phyloP scores from a whole-genome alignment of 2,797 vertebrate genomes.

The Iguana delicatissima region DNA sequence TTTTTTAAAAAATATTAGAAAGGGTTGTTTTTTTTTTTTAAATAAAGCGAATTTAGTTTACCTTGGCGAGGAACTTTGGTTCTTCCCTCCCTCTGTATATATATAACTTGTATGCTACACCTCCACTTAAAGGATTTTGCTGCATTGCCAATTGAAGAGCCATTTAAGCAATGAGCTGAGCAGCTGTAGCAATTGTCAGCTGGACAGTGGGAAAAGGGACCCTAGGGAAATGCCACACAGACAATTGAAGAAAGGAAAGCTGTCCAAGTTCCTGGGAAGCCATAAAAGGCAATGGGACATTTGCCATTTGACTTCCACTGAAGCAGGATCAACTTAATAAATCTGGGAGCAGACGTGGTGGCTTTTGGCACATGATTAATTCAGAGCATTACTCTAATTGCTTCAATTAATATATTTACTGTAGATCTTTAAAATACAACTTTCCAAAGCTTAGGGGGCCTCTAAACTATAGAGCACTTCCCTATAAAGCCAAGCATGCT shows the following conservation, averaged over 20 bases:
- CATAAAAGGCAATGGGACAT: constrained; percentile 15
- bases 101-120: not conserved
- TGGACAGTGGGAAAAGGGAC: not conserved
- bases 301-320: constrained; percentile 40
- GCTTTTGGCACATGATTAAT: constrained; percentile 42
- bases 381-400: constrained; percentile 12
- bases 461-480: not conserved
- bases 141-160: not conserved
- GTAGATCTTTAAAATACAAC: constrained; percentile 36
- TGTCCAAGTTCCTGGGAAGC: constrained; percentile 22
- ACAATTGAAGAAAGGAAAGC: constrained; percentile 12
- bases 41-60: not conserved
- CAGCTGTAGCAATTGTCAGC: constrained; percentile 11
- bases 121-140: not conserved
- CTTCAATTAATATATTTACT: constrained; percentile 47
- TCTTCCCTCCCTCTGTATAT: too few relatives aligned
- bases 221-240: not conserved
- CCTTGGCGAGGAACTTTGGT: not conserved
- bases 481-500: constrained; percentile 4
- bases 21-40: too few relatives aligned
- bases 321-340: constrained; percentile 37
- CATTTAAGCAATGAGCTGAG: not conserved
- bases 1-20: not conserved
- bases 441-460: constrained; percentile 11
- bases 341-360: constrained; percentile 17